Evolutionary conservation across 2,888 invertebrate genomes (phyloP).

Genomic region (Eristalinus sepulchralis): DNA sequence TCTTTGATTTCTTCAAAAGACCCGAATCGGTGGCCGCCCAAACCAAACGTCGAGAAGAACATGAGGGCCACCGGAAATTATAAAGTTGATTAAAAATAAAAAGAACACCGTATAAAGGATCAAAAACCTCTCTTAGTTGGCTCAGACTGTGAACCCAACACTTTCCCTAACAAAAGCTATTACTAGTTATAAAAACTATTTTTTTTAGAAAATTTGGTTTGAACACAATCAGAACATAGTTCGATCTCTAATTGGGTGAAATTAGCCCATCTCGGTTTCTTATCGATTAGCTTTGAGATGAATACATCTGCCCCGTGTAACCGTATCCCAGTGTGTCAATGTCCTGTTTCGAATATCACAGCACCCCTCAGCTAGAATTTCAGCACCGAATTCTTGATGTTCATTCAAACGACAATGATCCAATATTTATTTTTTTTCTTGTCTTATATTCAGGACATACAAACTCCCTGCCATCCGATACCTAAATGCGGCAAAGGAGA

Average conservation of each 20-base stretch:
- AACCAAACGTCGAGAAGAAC: too few relatives aligned
- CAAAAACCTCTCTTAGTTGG: too few relatives aligned
- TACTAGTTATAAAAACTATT: too few relatives aligned
- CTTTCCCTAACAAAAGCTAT: too few relatives aligned
- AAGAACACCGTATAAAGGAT: too few relatives aligned
- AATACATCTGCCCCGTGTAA: neutral
- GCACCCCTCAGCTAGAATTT: neutral
- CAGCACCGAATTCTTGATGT: neutral
- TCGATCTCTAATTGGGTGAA: neutral
- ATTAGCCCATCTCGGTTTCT: neutral
- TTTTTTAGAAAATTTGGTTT: too few relatives aligned
- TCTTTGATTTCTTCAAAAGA: too few relatives aligned
- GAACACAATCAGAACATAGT: too few relatives aligned
- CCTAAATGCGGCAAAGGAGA: neutral
- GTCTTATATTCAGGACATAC: neutral
- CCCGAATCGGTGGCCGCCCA: too few relatives aligned
- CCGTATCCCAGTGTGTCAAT: neutral
- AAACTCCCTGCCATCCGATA: slow-evolving; percentile 34
- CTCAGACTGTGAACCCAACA: too few relatives aligned
- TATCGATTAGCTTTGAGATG: neutral
- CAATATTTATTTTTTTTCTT: neutral
- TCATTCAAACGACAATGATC: slow-evolving; percentile 8
- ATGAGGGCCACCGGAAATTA: too few relatives aligned
- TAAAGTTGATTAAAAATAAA: too few relatives aligned
- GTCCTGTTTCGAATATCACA: neutral